Percentiles rank a stretch among this genome's conserved stretches.
These are phyloP conservation scores for Indicator indicator DNA, from an alignment of 2,113 vertebrate genomes.

Conservation along the genomic window DNA sequence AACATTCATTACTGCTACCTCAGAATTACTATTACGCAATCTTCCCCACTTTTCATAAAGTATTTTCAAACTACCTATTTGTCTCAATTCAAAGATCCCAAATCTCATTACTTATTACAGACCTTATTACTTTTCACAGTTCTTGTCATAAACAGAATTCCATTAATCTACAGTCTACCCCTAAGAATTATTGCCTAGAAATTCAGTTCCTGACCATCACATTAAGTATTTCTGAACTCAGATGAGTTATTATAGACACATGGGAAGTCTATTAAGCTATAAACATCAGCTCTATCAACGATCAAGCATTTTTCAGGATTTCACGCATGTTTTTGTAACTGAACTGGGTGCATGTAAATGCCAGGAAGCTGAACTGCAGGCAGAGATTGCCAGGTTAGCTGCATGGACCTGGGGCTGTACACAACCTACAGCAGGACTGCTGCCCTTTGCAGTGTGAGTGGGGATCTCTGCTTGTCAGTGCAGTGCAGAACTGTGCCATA, in stretches of 20 bases:
- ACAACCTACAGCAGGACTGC: neutral
- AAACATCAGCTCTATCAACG: neutral
- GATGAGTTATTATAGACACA: neutral
- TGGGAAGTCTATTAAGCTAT: neutral
- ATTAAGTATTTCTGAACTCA: neutral
- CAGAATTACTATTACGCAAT: neutral
- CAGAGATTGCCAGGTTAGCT: neutral
- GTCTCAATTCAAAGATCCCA: neutral
- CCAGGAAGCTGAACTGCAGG: accelerated
- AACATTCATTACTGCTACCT: neutral
- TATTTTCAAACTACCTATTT: neutral
- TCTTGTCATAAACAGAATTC: neutral
- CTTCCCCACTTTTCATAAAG: neutral
- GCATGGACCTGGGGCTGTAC: neutral
- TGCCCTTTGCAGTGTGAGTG: neutral
- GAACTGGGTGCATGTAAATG: neutral
- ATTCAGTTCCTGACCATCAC: neutral
- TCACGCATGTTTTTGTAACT: neutral
- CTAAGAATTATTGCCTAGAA: neutral
- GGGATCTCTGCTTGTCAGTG: accelerated
- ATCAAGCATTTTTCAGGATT: neutral
- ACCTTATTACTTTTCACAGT: neutral
- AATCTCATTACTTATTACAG: neutral
- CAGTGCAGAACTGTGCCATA: neutral
- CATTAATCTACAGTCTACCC: neutral